These are phyloP conservation scores for Eutrigla gurnardus DNA, from an alignment of 2,797 vertebrate genomes.

Conservation along the genomic window DNA sequence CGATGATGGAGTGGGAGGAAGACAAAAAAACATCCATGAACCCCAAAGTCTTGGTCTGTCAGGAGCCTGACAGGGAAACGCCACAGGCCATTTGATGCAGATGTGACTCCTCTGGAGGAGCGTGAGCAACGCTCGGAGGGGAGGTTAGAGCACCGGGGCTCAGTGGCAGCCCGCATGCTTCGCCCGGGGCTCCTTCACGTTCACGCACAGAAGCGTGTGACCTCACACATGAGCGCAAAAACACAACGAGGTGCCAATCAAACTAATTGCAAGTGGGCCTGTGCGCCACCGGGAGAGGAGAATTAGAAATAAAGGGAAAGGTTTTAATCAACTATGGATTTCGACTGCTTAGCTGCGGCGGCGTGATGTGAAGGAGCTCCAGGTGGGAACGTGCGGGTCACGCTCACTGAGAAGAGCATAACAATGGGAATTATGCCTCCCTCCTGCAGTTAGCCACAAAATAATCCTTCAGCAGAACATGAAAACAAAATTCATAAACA, in stretches of 20 bases:
- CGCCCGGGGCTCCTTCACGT: slow-evolving; percentile 57
- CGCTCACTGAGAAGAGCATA: slow-evolving; percentile 38
- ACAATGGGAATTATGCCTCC: slow-evolving; percentile 40
- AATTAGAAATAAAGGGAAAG: slow-evolving; percentile 62
- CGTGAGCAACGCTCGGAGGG: background rate
- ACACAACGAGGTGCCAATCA: slow-evolving; percentile 51
- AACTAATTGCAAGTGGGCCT: slow-evolving; percentile 57
- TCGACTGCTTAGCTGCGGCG: slow-evolving; percentile 19
- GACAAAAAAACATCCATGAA: slow-evolving; percentile 30
- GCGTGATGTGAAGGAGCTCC: slow-evolving; percentile 57
- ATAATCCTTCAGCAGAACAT: slow-evolving; percentile 71
- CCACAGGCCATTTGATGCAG: slow-evolving; percentile 49
- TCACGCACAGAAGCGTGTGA: background rate
- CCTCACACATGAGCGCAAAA: slow-evolving; percentile 15
- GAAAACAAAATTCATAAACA: slow-evolving; percentile 66
- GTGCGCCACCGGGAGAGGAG: slow-evolving; percentile 35
- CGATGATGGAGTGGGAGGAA: slow-evolving; percentile 45
- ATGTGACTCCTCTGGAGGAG: slow-evolving; percentile 32
- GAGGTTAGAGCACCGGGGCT: slow-evolving; percentile 40
- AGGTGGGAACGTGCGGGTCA: slow-evolving; percentile 53
- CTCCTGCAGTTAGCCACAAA: slow-evolving; percentile 24
- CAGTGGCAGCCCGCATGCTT: slow-evolving; percentile 46
- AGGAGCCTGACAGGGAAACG: slow-evolving; percentile 19
- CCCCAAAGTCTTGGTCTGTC: slow-evolving; percentile 25
- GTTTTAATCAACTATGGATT: slow-evolving; percentile 61